Base-by-base conservation (phyloP, 2,797 vertebrate genomes). In the Todus mexicanus region DNA sequence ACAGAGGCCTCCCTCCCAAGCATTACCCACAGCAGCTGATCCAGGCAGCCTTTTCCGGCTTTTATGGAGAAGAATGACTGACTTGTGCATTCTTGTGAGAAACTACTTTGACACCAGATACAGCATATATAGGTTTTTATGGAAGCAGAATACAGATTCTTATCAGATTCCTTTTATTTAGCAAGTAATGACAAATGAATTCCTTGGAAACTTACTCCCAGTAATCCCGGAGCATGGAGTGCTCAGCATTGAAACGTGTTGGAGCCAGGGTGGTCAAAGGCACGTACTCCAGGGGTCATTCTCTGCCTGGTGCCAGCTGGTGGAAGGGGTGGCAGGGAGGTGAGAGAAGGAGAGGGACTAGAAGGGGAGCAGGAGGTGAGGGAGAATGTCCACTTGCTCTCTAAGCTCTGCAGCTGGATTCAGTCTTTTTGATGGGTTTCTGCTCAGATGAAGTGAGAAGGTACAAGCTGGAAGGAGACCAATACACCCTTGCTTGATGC, bases 1-100 rank as follows among this genome's bases (percentile, higher is more conserved):
- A 4, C 89, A 11, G 68, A 29, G 63, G 65, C 33, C 64, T 94
- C 95, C 90, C 59, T 48, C 81, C 91, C 64, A 60, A 78, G 54
- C 82, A 37, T 15, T 48, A 2, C 45, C 61, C 35, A 38, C 53
- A 33, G 7, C 89, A 68, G 84, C 84, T 71, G 80, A 94, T 94
- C 91, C 89, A 94, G 73, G 93, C 94, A 86, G 92, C 40, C 92
- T 73, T 94, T 96, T 96, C 96, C 94, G 82, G 93, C 94, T 65
- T 96, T 96, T 96, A 96, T 96, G 95, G 87, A 90, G 87, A 92
- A 92, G 92, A 95, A 96, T 95, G 48, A 91, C 82, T 68, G 92
- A 95, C 94, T 93, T 80, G 86, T 76, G 84, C 6, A 5, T 89
- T 96, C 90, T 87, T 96, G 89, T 96, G 95, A 96, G 96, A 96